A percentile compares a stretch with the other conserved stretches of the same genome.
These are phyloP conservation scores for Colinus virginianus DNA, from an alignment of 2,113 vertebrate species.

Conservation along the genomic window DNA sequence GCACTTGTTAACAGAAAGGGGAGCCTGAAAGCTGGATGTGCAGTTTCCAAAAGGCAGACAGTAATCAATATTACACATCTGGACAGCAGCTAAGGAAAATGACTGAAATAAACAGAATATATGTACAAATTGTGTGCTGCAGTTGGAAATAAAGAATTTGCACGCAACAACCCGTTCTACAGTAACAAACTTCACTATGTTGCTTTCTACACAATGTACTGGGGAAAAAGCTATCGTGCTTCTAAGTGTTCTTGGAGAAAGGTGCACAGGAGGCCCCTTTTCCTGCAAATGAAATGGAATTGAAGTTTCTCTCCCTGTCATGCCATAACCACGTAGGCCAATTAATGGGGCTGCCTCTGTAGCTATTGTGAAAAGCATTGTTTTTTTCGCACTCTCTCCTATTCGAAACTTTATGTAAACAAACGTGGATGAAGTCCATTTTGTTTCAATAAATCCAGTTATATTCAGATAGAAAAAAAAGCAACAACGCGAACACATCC, in stretches of 20 bases:
- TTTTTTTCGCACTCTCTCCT: background rate
- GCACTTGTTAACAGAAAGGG: background rate
- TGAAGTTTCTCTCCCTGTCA: background rate
- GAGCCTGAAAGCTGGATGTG: background rate
- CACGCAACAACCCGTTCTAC: slow-evolving; percentile 25
- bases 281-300: slow-evolving; percentile 4
- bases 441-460: background rate
- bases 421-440: background rate
- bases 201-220: slow-evolving; percentile 39
- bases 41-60: background rate
- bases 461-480: background rate
- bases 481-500: background rate
- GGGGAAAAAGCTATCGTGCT: background rate
- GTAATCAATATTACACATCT: background rate
- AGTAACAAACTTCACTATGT: slow-evolving; percentile 28
- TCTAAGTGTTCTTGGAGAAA: slow-evolving; percentile 44
- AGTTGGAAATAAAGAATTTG: slow-evolving; percentile 46
- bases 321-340: background rate
- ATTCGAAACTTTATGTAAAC: background rate
- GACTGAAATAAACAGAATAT: slow-evolving; percentile 11
- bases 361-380: background rate
- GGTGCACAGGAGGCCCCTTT: background rate
- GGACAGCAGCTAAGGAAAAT: background rate
- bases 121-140: background rate
- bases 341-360: background rate